Conservation (phyloP, 2,888 invertebrate species). For the Zygaena filipendulae region DNA sequence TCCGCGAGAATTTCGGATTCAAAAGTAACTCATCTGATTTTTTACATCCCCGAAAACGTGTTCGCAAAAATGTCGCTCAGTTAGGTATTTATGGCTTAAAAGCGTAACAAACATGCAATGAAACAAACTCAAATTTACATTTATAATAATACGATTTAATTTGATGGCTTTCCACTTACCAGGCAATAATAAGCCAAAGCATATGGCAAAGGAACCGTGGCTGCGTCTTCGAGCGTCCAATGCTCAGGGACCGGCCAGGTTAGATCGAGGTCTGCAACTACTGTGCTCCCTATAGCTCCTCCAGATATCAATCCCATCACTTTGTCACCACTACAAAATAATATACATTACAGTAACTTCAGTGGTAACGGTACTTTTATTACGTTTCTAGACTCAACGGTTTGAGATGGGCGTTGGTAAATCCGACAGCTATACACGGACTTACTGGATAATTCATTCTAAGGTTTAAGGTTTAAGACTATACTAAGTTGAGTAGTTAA, state of each 20-base stretch:
- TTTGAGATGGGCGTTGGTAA: no score
- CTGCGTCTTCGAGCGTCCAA: constrained; percentile 74
- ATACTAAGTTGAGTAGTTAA: background rate
- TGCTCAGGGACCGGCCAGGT: constrained; percentile 71
- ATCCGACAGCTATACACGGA: no score
- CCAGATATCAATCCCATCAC: constrained; percentile 67
- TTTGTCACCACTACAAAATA: constrained; percentile 34
- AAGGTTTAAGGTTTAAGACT: background rate
- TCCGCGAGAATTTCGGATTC: no score
- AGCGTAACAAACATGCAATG: no score
- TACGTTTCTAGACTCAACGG: background rate
- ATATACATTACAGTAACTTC: no score
- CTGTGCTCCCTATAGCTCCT: constrained; percentile 58
- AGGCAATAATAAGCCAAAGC: constrained; percentile 39
- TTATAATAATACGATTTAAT: no score
- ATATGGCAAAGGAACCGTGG: constrained; percentile 77
- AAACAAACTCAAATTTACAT: no score
- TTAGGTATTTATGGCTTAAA: no score
- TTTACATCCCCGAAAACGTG: no score
- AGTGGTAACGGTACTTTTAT: no score
- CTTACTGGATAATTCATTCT: background rate
- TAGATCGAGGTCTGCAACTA: constrained; percentile 48
- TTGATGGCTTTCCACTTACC: constrained; percentile 14
- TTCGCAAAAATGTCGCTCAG: no score
- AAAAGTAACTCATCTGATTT: no score